These are phyloP conservation scores for Nannoperca obscura DNA, from an alignment of 2,797 vertebrate genomes.

Conservation along the genomic window DNA sequence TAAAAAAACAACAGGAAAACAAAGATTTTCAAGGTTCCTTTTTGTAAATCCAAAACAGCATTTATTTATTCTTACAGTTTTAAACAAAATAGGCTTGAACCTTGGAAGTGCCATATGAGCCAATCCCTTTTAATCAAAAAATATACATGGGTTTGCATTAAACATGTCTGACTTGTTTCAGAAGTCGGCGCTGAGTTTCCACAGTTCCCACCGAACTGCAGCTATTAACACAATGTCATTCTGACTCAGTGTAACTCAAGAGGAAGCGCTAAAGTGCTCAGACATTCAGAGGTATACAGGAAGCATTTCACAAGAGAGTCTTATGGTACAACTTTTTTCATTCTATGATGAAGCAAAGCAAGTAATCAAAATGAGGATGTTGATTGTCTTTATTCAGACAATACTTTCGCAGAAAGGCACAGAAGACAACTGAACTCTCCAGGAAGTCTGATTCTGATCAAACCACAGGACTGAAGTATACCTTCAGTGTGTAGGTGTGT, in stretches of 20 bases:
- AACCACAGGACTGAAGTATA: slow-evolving; percentile 24
- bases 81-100: slow-evolving; percentile 40
- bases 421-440: slow-evolving; percentile 39
- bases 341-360: slow-evolving; percentile 49
- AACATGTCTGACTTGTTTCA: slow-evolving; percentile 22
- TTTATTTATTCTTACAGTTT: slow-evolving; percentile 47
- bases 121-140: slow-evolving; percentile 26
- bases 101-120: slow-evolving; percentile 6
- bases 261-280: slow-evolving; percentile 76
- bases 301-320: slow-evolving; percentile 46
- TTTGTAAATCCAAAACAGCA: slow-evolving; percentile 47
- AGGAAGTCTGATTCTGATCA: slow-evolving; percentile 47
- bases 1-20: slow-evolving; percentile 35
- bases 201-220: slow-evolving; percentile 18
- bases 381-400: slow-evolving; percentile 65
- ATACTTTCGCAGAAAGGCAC: slow-evolving; percentile 61
- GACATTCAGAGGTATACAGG: slow-evolving; percentile 62
- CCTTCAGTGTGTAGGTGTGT: slow-evolving; percentile 24
- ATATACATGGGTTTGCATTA: slow-evolving; percentile 25
- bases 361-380: slow-evolving; percentile 51
- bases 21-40: slow-evolving; percentile 25
- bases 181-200: slow-evolving; percentile 6
- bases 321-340: slow-evolving; percentile 19
- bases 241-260: slow-evolving; percentile 40
- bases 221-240: slow-evolving; percentile 2